Percentiles rank a stretch among this genome's conserved stretches.
These are phyloP conservation scores for Liasis olivaceus DNA, from an alignment of 2,797 vertebrate genomes.

Conservation along the genomic window DNA sequence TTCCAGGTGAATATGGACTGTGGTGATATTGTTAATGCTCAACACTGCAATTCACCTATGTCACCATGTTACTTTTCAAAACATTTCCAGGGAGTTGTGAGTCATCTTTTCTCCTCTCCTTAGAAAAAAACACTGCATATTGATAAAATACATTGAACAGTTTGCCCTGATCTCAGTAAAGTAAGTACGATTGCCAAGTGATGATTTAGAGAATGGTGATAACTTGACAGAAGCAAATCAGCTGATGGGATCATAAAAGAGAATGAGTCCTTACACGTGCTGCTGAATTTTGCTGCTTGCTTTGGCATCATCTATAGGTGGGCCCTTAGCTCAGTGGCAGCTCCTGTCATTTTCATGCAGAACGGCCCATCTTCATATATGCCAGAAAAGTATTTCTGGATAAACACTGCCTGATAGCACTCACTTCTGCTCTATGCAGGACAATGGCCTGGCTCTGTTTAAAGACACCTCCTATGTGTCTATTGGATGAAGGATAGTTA, in stretches of 20 bases:
- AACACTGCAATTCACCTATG: neutral
- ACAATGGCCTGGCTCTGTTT: neutral
- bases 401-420: neutral
- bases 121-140: neutral
- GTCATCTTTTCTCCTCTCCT: neutral
- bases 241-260: neutral
- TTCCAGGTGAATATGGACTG: neutral
- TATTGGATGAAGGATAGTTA: neutral
- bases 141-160: neutral
- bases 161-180: neutral
- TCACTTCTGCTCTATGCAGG: neutral
- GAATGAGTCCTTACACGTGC: neutral
- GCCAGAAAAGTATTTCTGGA: neutral
- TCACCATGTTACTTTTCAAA: neutral
- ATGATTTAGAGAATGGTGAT: neutral
- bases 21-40: neutral
- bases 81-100: neutral
- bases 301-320: neutral
- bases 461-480: neutral
- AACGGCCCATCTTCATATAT: neutral
- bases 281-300: neutral
- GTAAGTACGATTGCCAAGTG: neutral
- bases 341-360: neutral
- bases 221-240: neutral
- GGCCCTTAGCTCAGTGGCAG: neutral